phyloP scores from a whole-genome alignment of 1,140 invertebrate genomes.

The Orchestia grillus region DNA sequence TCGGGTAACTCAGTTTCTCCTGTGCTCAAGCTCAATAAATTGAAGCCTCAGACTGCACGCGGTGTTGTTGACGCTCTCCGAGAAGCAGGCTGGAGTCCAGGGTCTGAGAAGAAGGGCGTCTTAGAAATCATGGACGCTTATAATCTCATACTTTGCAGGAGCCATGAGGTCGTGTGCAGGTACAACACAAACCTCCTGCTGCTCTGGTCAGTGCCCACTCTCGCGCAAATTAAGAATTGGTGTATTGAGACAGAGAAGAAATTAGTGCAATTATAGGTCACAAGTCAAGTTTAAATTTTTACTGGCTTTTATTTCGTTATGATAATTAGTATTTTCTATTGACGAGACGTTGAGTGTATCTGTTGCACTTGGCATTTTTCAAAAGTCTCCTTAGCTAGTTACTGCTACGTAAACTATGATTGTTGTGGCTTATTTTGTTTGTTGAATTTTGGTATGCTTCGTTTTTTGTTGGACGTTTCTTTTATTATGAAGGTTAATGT shows the following conservation, averaged over 20 bases:
- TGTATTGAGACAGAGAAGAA: neutral
- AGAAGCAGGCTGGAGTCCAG: neutral
- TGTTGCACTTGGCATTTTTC: neutral
- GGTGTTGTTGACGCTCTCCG: neutral
- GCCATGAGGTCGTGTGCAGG: slow-evolving; percentile 21
- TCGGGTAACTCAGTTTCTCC: neutral
- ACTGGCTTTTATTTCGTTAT: neutral
- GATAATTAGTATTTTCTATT: neutral
- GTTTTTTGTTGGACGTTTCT: neutral
- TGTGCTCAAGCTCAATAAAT: neutral
- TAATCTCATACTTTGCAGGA: neutral
- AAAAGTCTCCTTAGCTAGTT: neutral
- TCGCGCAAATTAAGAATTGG: neutral
- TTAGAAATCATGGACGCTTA: neutral
- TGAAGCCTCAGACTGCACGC: neutral
- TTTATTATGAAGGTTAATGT: neutral
- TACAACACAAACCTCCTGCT: slow-evolving; percentile 21
- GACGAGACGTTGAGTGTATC: neutral
- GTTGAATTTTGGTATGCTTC: neutral
- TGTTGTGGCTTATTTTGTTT: neutral
- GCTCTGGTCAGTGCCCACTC: neutral
- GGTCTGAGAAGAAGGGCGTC: neutral
- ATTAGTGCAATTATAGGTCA: neutral
- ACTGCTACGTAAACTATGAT: neutral
- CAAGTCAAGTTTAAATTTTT: neutral